phyloP scores from a whole-genome alignment of 2,888 invertebrate genomes.

The Azorinus chamasolen region DNA sequence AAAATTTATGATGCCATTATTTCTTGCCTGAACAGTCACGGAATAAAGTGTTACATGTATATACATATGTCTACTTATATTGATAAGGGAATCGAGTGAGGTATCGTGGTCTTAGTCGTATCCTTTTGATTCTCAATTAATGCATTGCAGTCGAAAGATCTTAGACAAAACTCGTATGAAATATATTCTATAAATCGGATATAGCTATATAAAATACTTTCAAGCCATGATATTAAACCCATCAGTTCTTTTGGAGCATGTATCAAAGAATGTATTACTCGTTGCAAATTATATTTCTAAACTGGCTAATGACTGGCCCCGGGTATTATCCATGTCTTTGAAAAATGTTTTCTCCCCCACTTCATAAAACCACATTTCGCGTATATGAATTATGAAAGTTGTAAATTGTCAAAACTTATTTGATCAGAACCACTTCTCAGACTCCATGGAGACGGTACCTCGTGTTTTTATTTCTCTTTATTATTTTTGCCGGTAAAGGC shows the following conservation, averaged over 20 bases:
- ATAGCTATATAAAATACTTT: no score
- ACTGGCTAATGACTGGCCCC: conserved; percentile 52
- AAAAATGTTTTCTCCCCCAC: conserved; percentile 41
- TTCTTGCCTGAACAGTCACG: no score
- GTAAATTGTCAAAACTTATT: conserved; percentile 62
- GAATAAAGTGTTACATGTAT: no score
- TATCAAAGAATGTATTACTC: conserved; percentile 5
- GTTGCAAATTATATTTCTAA: conserved; percentile 21
- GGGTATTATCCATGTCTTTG: conserved; percentile 43
- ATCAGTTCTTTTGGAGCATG: conserved; percentile 17
- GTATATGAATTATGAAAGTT: conserved; percentile 47
- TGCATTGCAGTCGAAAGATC: no score
- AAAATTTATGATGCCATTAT: no score
- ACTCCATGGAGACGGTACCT: conserved; percentile 46
- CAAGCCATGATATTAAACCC: conserved; percentile 11
- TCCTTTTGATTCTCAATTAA: no score
- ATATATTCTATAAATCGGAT: no score
- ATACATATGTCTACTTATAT: no score
- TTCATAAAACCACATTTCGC: conserved; percentile 41
- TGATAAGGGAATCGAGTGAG: no score
- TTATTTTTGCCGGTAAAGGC: conserved; percentile 17
- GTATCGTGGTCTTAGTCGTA: no score
- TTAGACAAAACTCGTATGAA: no score
- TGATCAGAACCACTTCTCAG: conserved; percentile 46
- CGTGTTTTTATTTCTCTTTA: conserved; percentile 45